phyloP scores from a whole-genome alignment of 2,888 invertebrate genomes.

The Leptinotarsa haldemani region DNA sequence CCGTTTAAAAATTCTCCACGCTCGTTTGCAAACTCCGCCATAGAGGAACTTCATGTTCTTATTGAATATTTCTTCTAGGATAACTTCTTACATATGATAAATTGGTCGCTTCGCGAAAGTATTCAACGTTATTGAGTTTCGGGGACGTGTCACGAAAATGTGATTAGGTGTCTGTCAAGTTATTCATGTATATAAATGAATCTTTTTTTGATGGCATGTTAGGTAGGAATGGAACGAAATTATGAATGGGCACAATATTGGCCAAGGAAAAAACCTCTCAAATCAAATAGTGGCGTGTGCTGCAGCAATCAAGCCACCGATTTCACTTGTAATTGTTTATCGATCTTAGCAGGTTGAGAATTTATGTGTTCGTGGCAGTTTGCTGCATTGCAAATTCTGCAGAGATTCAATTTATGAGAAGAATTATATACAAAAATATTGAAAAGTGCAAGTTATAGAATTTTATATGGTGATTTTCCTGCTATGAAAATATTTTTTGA shows the following conservation, averaged over 20 bases:
- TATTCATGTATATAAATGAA: background rate
- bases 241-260: background rate
- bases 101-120: too few species aligned
- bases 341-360: background rate
- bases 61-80: too few species aligned
- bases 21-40: too few species aligned
- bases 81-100: too few species aligned
- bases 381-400: background rate
- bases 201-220: background rate
- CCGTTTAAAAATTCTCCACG: too few species aligned
- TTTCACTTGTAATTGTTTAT: constrained; percentile 5
- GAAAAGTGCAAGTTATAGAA: background rate
- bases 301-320: constrained; percentile 15
- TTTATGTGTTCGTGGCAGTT: background rate
- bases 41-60: too few species aligned
- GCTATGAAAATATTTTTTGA: too few species aligned
- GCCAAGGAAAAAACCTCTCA: constrained; percentile 28
- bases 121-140: too few species aligned
- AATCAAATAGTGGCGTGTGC: constrained; percentile 34
- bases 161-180: too few species aligned
- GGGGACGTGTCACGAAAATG: too few species aligned
- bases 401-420: background rate
- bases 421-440: background rate
- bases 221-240: background rate
- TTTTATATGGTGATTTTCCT: too few species aligned